Base-by-base conservation (phyloP, 2,797 vertebrate species). In the Champsocephalus esox region DNA sequence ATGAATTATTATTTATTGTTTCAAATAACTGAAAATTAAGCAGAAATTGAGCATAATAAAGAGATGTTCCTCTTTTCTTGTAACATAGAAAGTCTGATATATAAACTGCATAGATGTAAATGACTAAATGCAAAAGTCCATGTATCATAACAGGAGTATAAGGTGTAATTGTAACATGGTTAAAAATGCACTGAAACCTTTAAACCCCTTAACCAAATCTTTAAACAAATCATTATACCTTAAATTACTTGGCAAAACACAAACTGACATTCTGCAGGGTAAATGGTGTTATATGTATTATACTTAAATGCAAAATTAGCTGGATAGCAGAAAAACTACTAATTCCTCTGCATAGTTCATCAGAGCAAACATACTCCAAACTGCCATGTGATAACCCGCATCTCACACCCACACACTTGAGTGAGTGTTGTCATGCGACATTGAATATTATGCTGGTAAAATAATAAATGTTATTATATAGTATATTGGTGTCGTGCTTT, bases 131-230 rank as follows among this genome's bases (percentile, higher is more conserved):
- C 43, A 57, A 60, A 78, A 34, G 51, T 71, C 57, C 34, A 38
- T 38, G 52, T 62, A 32, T 66, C 1, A 56, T 50, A 59, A 72
- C 65, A 74, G 51, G 48, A 83, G 70, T 67, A 73, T 58, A 84
- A 62, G 61, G 70, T 71, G 55, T 46, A 84, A 85, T 16, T 86
- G 68, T 55, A 71, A 65, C 6, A 70, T 56, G 60, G 28, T 69
- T 63, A 38, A 78, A 75, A 76, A 65, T 19, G 82, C 45, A 80
- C 12, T 51, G 12, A 70, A 49, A 75, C 44, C 45, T 65, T 56
- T 70, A 12, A 73, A 48, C 69, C 56, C 66, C 63, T 63, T 4
- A 65, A 76, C 57, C 52, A 60, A 69, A 49, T 44, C 21, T 34
- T 54, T 5, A 73, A 24, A 72, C 34, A 66, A 7, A 70, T 58